These are phyloP conservation scores for Actinernus sp. DNA, from an alignment of 92 coral and sea anemone species.

Conservation along the genomic window DNA sequence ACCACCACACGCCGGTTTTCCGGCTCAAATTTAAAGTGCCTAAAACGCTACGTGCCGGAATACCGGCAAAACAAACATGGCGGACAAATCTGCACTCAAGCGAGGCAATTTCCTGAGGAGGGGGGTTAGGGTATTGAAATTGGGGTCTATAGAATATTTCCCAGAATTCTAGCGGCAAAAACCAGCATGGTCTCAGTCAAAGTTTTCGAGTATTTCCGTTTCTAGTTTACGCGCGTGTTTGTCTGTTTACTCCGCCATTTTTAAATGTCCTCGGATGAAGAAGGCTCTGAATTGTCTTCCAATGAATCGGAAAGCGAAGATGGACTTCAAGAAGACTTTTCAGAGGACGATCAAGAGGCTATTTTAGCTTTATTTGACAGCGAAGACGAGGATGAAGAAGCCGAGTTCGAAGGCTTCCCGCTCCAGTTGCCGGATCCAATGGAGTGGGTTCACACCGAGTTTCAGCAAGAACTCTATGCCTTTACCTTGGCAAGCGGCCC, in stretches of 20 bases:
- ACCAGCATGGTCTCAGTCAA: conserved; percentile 1
- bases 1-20: too few relatives aligned
- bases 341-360: too few relatives aligned
- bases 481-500: conserved; percentile 32
- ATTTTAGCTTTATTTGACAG: too few relatives aligned
- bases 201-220: conserved; percentile 5
- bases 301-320: conserved; percentile 6
- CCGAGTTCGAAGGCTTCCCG: conserved; percentile 38
- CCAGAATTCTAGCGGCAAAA: conserved; percentile 4
- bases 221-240: background rate
- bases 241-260: background rate
- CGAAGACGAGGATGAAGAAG: conserved; percentile 37
- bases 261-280: too few relatives aligned
- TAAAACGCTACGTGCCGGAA: too few relatives aligned
- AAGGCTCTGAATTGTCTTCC: background rate
- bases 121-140: conserved; percentile 18
- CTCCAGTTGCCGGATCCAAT: conserved; percentile 23
- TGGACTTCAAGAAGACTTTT: conserved; percentile 30
- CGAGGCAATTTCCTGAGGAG: conserved; percentile 17
- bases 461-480: conserved; percentile 23
- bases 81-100: too few relatives aligned
- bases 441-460: conserved; percentile 17
- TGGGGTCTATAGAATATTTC: conserved; percentile 5
- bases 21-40: too few relatives aligned
- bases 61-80: too few relatives aligned